These are phyloP conservation scores for Coregonus ussuriensis DNA, from an alignment of 2,797 vertebrate species.

Conservation along the genomic window DNA sequence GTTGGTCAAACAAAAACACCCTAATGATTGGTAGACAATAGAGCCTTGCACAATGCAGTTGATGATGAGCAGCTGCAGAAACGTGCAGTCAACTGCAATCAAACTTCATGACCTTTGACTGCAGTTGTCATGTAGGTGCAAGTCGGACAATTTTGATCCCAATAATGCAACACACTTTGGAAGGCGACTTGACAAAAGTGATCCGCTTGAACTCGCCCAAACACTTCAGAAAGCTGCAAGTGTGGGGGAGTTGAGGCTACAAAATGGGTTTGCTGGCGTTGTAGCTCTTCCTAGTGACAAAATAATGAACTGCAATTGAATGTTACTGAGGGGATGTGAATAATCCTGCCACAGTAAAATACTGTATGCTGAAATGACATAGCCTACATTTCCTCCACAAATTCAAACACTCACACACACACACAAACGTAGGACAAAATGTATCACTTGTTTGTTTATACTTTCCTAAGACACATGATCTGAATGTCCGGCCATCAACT, in stretches of 20 bases:
- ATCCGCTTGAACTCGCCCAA: too few species aligned
- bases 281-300: constrained; percentile 59
- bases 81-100: too few species aligned
- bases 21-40: too few species aligned
- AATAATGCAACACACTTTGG: too few species aligned
- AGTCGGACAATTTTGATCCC: too few species aligned
- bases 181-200: too few species aligned
- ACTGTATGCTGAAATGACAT: not conserved
- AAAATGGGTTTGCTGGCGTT: constrained; percentile 31
- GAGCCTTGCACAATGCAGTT: too few species aligned
- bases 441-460: constrained; percentile 8
- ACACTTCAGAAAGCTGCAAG: not conserved
- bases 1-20: too few species aligned
- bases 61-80: too few species aligned
- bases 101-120: too few species aligned
- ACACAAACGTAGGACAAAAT: too few species aligned
- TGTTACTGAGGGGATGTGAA: not conserved
- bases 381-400: not conserved
- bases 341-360: not conserved
- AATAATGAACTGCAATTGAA: constrained; percentile 12
- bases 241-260: constrained; percentile 45
- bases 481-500: constrained; percentile 49
- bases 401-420: not conserved
- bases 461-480: constrained; percentile 45
- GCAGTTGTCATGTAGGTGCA: too few species aligned